Percentiles rank a stretch among this genome's conserved stretches.
Evolutionary conservation across 2,797 vertebrate species (phyloP).

Genomic region (Argentina silus): DNA sequence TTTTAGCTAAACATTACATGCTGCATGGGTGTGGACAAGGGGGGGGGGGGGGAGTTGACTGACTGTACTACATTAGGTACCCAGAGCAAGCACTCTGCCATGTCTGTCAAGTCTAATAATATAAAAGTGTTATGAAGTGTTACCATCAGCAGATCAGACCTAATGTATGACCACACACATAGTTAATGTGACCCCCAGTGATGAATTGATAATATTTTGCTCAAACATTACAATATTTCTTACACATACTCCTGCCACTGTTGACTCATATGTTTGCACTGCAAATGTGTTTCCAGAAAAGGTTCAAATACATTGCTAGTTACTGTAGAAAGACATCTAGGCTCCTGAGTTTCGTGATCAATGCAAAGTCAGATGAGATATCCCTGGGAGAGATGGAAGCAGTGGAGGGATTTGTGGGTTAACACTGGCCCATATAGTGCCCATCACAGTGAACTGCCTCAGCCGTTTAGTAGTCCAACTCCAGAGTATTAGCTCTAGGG

Average conservation of each 20-base stretch:
- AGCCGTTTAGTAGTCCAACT: too few relatives aligned
- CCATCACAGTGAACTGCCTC: conserved; percentile 43
- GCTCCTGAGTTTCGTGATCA: too few relatives aligned
- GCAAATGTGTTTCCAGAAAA: neutral
- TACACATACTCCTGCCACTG: neutral
- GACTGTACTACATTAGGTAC: conserved; percentile 28
- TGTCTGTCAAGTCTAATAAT: conserved; percentile 44
- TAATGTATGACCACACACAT: conserved; percentile 1
- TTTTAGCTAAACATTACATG: neutral
- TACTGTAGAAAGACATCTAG: too few relatives aligned
- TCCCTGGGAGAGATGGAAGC: neutral
- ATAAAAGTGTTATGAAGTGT: conserved; percentile 35
- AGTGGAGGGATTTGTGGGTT: too few relatives aligned
- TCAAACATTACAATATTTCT: neutral
- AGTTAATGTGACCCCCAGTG: neutral
- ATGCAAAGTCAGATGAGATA: neutral
- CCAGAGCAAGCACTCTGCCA: conserved; percentile 37
- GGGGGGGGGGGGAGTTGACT: neutral
- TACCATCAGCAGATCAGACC: conserved; percentile 36
- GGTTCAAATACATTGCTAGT: too few relatives aligned
- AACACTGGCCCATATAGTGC: conserved; percentile 13
- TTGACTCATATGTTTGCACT: neutral
- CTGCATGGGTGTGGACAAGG: conserved; percentile 24
- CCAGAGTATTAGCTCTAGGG: too few relatives aligned
- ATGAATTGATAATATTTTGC: neutral